Base-by-base conservation (phyloP, 2,888 invertebrate species). In the Oscheius sp. region DNA sequence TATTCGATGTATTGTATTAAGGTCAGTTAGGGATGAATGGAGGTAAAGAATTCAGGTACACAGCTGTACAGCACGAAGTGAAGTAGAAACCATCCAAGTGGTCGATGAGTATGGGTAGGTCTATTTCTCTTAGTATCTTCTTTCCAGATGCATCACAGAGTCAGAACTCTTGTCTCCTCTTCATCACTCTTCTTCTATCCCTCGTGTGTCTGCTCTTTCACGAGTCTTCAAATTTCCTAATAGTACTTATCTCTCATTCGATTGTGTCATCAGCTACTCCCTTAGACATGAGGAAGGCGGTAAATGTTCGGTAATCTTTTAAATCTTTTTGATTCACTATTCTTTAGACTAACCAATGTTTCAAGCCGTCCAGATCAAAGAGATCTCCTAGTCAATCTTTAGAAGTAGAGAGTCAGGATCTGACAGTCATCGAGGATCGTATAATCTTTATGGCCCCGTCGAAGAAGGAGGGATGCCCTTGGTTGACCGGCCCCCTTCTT, bases 191-290 rank as follows among this genome's bases (percentile, higher is more conserved):
- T 30, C 41, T 14, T 38, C 65, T 3, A 14, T 3, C 4, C 28
- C 36, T 20, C 41, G 56, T 8, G 54, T 36, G 1, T 14, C 54
- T 6, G 65, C 65, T 5, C 30, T 54, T 4, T 51, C 65, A 2
- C 36, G 54, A 30, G 65, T 54, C 45, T 65, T 54, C 28, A 65
- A 65, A 20, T 65, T 65, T 30, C 47, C 65, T n/a, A 51, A 51
- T 20, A 38, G 44, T 30, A 65, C 36, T 44, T 54, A 38, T 3
- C 24, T 65, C 17, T 38, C 36, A 20, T 65, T 65, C 26, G 47
- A 38, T 17, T 65, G 65, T 12, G 44, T 54, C 32, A 65, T 65
- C 36, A 51, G 65, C 20, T 36, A 38, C 14, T 30, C 54, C 30
- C 26, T 65, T 9, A 12, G 56, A 20, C 59, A 65, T n/a, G 44